Evolutionary conservation across 2,797 vertebrate genomes (phyloP).

Genomic region (Pipistrellus kuhlii): DNA sequence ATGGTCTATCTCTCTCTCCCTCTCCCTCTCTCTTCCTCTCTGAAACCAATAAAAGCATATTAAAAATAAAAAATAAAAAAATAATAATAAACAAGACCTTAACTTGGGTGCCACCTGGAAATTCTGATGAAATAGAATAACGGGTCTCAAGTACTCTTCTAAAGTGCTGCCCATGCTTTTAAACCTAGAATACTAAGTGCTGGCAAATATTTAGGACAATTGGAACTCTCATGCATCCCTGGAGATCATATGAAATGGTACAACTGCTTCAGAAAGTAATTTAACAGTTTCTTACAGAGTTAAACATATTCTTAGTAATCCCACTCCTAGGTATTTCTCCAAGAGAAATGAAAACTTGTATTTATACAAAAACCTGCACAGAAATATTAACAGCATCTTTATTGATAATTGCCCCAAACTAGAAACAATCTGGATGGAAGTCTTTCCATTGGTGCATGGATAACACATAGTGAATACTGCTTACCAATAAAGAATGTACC

Average conservation of each 20-base stretch:
- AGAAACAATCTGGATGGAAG: not conserved
- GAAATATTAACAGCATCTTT: not conserved
- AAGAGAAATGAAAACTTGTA: not conserved
- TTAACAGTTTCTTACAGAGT: not conserved
- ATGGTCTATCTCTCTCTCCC: too few species aligned
- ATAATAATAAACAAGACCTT: not conserved
- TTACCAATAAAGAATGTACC: not conserved
- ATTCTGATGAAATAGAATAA: conserved; percentile 2
- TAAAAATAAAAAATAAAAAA: too few species aligned
- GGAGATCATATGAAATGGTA: not conserved
- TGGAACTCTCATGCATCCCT: not conserved
- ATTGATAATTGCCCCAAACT: not conserved
- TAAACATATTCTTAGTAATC: not conserved
- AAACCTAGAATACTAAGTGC: not conserved
- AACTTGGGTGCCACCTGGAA: not conserved
- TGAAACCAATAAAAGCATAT: too few species aligned
- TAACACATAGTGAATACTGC: not conserved
- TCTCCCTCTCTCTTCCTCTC: too few species aligned
- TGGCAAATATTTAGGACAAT: not conserved
- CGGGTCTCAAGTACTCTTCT: not conserved
- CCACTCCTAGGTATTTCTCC: not conserved
- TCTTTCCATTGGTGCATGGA: not conserved
- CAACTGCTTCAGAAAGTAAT: not conserved
- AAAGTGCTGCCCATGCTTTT: not conserved
- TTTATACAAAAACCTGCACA: not conserved